Evolutionary conservation across 1,140 invertebrate genomes (phyloP).

Genomic region (Drosophila albomicans): DNA sequence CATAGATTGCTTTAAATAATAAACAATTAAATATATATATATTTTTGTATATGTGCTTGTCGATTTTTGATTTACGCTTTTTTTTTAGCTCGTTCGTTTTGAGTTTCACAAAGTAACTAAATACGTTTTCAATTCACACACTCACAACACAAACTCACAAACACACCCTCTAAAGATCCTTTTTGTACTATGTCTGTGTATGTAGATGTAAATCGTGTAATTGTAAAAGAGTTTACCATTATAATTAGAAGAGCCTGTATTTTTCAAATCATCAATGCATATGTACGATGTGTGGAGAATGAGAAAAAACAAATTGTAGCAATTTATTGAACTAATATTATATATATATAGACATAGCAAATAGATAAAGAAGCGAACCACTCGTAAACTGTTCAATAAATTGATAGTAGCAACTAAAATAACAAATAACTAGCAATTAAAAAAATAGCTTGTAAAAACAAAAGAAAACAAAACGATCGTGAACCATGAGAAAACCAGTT

Average conservation of each 20-base stretch:
- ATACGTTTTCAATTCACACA: slow-evolving; percentile 19
- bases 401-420: slow-evolving; percentile 64
- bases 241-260: slow-evolving; percentile 59
- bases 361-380: slow-evolving; percentile 36
- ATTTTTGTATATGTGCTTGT: slow-evolving; percentile 57
- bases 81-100: slow-evolving; percentile 17
- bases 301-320: slow-evolving; percentile 53
- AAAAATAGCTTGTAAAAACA: slow-evolving; percentile 67
- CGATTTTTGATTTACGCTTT: slow-evolving; percentile 20
- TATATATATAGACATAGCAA: slow-evolving; percentile 45
- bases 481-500: slow-evolving; percentile 66
- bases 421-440: slow-evolving; percentile 69
- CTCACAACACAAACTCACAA: not conserved
- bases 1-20: slow-evolving; percentile 68
- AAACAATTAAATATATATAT: slow-evolving; percentile 62
- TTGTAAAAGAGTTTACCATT: slow-evolving; percentile 62
- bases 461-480: slow-evolving; percentile 19
- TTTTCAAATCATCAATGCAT: slow-evolving; percentile 50
- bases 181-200: slow-evolving; percentile 53
- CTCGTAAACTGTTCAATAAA: slow-evolving; percentile 65
- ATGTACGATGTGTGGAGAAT: slow-evolving; percentile 25
- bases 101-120: slow-evolving; percentile 35
- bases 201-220: slow-evolving; percentile 54
- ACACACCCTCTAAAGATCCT: slow-evolving; percentile 5
- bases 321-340: slow-evolving; percentile 60